These are phyloP conservation scores for Neolamprologus kungweensis DNA, from an alignment of 2,113 vertebrate genomes.

Conservation along the genomic window DNA sequence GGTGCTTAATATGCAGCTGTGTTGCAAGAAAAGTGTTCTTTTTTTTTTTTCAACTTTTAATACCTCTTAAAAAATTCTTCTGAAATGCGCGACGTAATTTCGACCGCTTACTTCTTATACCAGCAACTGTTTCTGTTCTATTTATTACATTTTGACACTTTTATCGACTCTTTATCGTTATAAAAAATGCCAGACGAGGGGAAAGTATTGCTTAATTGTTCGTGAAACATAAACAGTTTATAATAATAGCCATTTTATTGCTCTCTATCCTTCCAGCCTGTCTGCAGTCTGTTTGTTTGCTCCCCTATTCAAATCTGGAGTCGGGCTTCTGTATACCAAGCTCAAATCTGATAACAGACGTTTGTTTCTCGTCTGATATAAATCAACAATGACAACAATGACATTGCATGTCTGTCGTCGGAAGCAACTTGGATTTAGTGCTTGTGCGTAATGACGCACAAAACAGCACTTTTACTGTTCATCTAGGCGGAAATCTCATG, in stretches of 20 bases:
- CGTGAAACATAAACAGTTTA: not conserved
- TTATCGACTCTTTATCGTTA: not conserved
- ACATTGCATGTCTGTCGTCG: not conserved
- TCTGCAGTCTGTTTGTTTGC: not conserved
- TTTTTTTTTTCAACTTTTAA: not conserved
- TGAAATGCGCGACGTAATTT: not conserved
- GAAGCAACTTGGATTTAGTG: not conserved
- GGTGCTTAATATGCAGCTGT: not conserved
- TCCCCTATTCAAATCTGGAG: not conserved
- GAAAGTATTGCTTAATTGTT: not conserved
- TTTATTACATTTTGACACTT: not conserved
- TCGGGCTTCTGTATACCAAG: conserved; percentile 12
- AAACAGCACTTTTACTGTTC: not conserved
- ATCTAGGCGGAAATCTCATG: not conserved
- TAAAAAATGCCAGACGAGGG: not conserved
- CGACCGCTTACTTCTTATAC: not conserved
- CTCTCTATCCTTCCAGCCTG: not conserved
- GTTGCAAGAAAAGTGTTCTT: not conserved
- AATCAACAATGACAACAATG: conserved; percentile 46
- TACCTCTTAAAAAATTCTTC: not conserved
- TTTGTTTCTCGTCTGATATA: conserved; percentile 32
- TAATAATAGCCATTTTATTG: not conserved
- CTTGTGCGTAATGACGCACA: conserved; percentile 29
- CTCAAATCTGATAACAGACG: conserved; percentile 26
- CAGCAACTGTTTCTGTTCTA: not conserved